Conservation (phyloP, 37 sponge, comb jelly and placozoan genomes). For the Eunapius fragilis region DNA sequence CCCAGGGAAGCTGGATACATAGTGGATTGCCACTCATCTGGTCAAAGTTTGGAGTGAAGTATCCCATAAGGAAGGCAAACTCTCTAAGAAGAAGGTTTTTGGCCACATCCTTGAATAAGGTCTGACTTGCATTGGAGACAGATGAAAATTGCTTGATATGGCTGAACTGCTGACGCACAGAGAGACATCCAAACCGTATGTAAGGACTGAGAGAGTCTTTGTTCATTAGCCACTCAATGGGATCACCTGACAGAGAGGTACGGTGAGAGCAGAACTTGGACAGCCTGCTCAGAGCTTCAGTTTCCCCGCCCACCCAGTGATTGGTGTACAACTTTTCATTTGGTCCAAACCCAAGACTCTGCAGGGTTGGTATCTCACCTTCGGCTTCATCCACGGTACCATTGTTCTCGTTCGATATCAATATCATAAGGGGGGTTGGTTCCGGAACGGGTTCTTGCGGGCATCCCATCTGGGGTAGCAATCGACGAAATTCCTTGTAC, state of each 20-base stretch:
- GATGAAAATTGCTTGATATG: slow-evolving; percentile 60
- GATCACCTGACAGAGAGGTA: slow-evolving; percentile 38
- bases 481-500: slow-evolving; percentile 58
- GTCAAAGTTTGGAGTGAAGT: slow-evolving; percentile 65
- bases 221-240: slow-evolving; percentile 49
- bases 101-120: slow-evolving; percentile 48
- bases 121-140: slow-evolving; percentile 37
- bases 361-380: slow-evolving; percentile 44
- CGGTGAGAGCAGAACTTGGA: slow-evolving; percentile 58
- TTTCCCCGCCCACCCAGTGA: slow-evolving; percentile 76
- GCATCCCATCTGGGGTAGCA: slow-evolving; percentile 51
- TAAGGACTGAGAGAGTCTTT: slow-evolving; percentile 84
- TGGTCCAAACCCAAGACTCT: slow-evolving; percentile 39
- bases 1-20: slow-evolving; percentile 92
- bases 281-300: slow-evolving; percentile 64
- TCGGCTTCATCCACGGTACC: slow-evolving; percentile 7
- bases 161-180: slow-evolving; percentile 74
- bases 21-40: slow-evolving; percentile 73
- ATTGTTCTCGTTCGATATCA: background rate
- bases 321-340: slow-evolving; percentile 60
- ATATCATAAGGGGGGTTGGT: slow-evolving; percentile 42
- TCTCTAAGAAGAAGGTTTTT: slow-evolving; percentile 80
- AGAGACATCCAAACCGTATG: slow-evolving; percentile 87
- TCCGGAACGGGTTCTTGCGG: slow-evolving; percentile 64
- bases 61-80: slow-evolving; percentile 76